Conservation (phyloP, 2,888 invertebrate genomes). For the Philopedon plagiatum region DNA sequence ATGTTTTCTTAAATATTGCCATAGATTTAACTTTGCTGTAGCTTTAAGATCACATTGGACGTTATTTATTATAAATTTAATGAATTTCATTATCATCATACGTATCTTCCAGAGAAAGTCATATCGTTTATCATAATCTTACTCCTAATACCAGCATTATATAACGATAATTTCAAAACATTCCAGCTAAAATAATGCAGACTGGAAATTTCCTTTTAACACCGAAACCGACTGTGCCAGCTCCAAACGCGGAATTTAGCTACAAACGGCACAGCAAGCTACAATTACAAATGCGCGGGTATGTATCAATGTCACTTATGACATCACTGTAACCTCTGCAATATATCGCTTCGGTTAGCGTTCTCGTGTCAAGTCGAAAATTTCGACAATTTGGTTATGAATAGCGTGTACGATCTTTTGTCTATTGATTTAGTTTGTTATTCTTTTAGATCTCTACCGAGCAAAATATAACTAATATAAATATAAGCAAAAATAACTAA, state of each 20-base stretch:
- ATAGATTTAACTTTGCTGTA: too few relatives aligned
- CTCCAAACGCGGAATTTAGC: background rate
- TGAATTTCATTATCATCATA: too few relatives aligned
- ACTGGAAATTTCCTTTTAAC: background rate
- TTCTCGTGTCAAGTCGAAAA: conserved; percentile 13
- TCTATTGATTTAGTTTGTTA: too few relatives aligned
- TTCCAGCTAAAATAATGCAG: background rate
- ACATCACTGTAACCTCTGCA: conserved; percentile 13
- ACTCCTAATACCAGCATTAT: too few relatives aligned
- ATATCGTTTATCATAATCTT: too few relatives aligned
- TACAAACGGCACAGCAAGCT: conserved; percentile 8
- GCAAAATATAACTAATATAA: too few relatives aligned
- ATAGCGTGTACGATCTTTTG: conserved; percentile 14
- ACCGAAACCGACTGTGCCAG: conserved; percentile 5
- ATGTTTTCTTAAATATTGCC: too few relatives aligned
- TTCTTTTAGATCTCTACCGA: too few relatives aligned
- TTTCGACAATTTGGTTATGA: conserved; percentile 11
- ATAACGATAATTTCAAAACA: conserved; percentile 5
- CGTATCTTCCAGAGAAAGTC: too few relatives aligned
- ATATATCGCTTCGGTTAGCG: conserved; percentile 18
- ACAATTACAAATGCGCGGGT: conserved; percentile 15
- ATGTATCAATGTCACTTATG: conserved; percentile 19
- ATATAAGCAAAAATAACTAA: too few relatives aligned
- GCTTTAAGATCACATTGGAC: too few relatives aligned
- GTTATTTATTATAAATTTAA: too few relatives aligned